Percentiles rank a stretch among this genome's conserved stretches.
phyloP scores from a whole-genome alignment of 92 coral and sea anemone species.

The Pocillopora meandrina region DNA sequence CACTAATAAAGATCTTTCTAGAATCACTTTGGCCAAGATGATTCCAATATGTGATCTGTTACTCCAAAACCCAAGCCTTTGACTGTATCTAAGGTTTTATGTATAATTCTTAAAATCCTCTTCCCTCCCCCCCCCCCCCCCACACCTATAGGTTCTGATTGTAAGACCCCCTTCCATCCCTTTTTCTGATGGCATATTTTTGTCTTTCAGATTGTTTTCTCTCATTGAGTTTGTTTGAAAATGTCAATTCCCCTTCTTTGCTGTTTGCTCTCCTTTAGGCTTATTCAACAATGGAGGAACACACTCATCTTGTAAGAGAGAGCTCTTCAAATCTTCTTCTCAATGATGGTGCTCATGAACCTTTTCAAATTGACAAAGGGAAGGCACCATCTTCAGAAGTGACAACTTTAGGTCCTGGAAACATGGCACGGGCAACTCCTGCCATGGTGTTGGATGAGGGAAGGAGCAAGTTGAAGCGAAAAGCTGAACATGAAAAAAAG shows the following conservation, averaged over 20 bases:
- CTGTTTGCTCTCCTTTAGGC: constrained; percentile 11
- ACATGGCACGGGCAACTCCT: constrained; percentile 84
- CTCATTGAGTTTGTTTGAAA: neutral
- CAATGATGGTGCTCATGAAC: constrained; percentile 55
- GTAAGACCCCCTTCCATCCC: too few species aligned
- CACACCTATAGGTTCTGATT: too few species aligned
- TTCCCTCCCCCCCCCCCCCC: too few species aligned
- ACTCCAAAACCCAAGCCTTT: too few species aligned
- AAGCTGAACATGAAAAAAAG: constrained; percentile 17
- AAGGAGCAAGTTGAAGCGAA: constrained; percentile 23
- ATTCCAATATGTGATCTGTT: too few species aligned
- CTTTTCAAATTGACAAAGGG: constrained; percentile 68
- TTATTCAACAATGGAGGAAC: constrained; percentile 80
- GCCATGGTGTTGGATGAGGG: constrained; percentile 64
- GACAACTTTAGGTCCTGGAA: constrained; percentile 80
- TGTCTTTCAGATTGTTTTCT: neutral
- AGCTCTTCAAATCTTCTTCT: constrained; percentile 73
- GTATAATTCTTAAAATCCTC: too few species aligned
- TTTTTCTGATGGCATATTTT: too few species aligned
- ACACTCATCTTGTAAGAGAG: constrained; percentile 77
- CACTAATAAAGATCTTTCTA: too few species aligned
- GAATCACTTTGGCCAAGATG: too few species aligned
- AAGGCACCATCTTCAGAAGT: constrained; percentile 37
- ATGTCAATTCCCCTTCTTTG: neutral
- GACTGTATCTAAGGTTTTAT: too few species aligned